These are phyloP conservation scores for Dryococelus australis DNA, from an alignment of 2,888 invertebrate genomes.

Conservation along the genomic window DNA sequence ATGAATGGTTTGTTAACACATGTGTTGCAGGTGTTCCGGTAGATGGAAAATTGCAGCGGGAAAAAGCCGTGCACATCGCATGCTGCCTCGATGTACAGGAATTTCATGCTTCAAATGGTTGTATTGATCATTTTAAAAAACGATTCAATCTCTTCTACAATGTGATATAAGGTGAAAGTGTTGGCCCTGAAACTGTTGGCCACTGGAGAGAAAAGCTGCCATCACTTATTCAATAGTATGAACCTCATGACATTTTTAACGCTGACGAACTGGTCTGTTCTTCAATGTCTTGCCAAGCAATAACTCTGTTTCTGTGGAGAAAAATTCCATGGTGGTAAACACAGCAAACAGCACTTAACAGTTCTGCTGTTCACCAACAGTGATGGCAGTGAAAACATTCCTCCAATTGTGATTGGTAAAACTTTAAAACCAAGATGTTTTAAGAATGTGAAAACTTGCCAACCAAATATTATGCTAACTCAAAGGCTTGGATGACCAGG, in stretches of 20 bases:
- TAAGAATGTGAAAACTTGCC: slow-evolving; percentile 34
- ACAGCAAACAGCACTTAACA: background rate
- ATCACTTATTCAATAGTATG: background rate
- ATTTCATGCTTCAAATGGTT: slow-evolving; percentile 12
- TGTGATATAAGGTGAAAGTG: background rate
- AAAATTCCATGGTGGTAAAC: slow-evolving; percentile 4
- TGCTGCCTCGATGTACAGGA: background rate
- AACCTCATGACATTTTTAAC: too few species aligned
- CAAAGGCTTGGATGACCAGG: too few species aligned
- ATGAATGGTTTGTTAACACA: slow-evolving; percentile 52
- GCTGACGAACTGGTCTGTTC: too few species aligned
- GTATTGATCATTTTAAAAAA: background rate
- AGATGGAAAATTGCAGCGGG: background rate
- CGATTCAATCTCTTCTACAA: background rate
- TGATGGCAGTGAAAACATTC: too few species aligned
- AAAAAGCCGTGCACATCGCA: slow-evolving; percentile 17
- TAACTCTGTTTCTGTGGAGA: slow-evolving; percentile 19
- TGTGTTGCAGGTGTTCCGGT: background rate
- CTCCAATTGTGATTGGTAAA: too few species aligned
- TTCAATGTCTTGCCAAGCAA: too few species aligned
- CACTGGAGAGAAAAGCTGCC: too few species aligned
- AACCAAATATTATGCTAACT: slow-evolving; percentile 33
- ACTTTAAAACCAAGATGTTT: slow-evolving; percentile 33
- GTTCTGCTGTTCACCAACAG: too few species aligned
- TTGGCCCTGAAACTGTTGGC: too few species aligned